These are phyloP conservation scores for Adelphocoris suturalis DNA, from an alignment of 2,888 invertebrate genomes.

Conservation along the genomic window DNA sequence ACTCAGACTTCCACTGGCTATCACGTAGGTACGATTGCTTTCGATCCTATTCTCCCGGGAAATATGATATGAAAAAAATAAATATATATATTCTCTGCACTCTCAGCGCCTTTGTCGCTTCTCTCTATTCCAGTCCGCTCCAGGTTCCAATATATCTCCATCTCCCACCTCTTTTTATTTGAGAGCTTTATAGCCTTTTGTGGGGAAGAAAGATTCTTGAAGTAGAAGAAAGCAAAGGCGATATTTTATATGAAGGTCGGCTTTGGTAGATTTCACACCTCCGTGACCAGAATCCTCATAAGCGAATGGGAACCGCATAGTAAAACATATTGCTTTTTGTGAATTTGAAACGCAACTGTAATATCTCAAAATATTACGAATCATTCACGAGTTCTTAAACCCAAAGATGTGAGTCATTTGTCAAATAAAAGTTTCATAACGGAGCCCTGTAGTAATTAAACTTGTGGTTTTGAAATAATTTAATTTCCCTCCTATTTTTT, in stretches of 20 bases:
- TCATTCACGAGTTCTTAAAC: no score
- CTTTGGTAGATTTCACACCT: slow-evolving; percentile 21
- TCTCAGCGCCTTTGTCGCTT: background rate
- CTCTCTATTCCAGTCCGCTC: slow-evolving; percentile 2
- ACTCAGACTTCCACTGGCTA: background rate
- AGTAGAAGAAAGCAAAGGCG: background rate
- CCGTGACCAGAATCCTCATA: background rate
- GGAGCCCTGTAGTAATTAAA: no score
- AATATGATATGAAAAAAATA: background rate
- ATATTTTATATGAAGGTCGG: slow-evolving; percentile 28
- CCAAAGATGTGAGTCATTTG: no score
- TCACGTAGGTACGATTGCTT: background rate
- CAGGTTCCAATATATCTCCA: slow-evolving; percentile 17
- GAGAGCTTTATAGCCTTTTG: background rate
- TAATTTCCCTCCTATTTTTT: no score
- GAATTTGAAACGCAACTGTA: no score
- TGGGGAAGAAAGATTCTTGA: background rate
- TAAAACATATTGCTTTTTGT: no score
- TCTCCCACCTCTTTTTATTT: slow-evolving; percentile 12
- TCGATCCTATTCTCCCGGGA: background rate
- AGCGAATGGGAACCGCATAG: background rate
- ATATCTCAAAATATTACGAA: no score
- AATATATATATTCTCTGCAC: background rate
- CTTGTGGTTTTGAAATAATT: no score
- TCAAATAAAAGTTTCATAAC: no score